Conservation (phyloP, 2,888 invertebrate genomes). For the Ecdyonurus torrentis region DNA sequence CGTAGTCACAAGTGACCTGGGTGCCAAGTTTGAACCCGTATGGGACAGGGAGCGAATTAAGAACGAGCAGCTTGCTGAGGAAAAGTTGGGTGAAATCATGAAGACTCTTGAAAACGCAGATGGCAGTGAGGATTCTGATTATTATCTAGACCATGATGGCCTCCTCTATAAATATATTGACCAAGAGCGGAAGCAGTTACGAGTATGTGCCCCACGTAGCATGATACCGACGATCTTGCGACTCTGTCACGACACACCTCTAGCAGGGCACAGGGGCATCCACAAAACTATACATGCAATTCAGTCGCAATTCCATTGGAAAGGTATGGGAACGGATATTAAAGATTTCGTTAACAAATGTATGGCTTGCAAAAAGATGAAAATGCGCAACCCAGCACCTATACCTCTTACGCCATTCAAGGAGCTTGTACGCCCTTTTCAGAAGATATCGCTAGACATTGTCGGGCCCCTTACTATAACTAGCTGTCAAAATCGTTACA, state of each 20-base stretch:
- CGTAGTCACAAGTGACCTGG: background rate
- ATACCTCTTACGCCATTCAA: background rate
- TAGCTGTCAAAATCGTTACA: slow-evolving; percentile 13
- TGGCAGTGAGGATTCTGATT: background rate
- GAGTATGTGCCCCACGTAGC: background rate
- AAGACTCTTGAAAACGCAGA: background rate
- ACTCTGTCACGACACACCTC: background rate
- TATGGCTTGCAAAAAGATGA: slow-evolving; percentile 1
- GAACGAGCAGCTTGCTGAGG: background rate
- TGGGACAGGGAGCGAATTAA: slow-evolving; percentile 3
- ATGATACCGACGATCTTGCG: background rate
- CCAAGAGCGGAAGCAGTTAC: background rate
- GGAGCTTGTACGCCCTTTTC: background rate
- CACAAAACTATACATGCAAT: slow-evolving; percentile 4
- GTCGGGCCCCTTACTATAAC: background rate
- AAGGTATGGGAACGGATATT: background rate
- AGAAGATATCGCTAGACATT: background rate
- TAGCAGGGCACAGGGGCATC: slow-evolving; percentile 7
- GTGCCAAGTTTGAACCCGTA: too few relatives aligned
- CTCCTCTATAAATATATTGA: background rate
- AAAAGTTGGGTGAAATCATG: background rate
- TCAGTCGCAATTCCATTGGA: slow-evolving; percentile 3
- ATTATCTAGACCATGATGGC: background rate
- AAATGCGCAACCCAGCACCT: background rate
- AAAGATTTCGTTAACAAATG: background rate